phyloP scores from a whole-genome alignment of 2,888 invertebrate species.

The Heliconius cydno region DNA sequence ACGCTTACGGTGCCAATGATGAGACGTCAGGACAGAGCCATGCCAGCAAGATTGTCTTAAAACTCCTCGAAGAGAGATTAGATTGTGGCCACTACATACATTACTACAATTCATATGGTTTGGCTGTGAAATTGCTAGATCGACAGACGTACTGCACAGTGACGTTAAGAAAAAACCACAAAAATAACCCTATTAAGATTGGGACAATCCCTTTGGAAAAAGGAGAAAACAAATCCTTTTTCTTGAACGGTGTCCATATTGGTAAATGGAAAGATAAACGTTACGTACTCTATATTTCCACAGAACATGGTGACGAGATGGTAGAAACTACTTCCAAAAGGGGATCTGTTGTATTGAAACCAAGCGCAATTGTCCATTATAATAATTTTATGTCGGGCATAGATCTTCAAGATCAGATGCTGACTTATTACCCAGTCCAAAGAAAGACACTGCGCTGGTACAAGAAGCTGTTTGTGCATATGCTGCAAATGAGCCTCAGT shows the following conservation, averaged over 20 bases:
- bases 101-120: constrained; percentile 54
- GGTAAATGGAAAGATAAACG: constrained; percentile 50
- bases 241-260: constrained; percentile 49
- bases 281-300: constrained; percentile 47
- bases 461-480: neutral
- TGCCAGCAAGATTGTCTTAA: constrained; percentile 1
- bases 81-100: constrained; percentile 55
- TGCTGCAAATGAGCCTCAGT: neutral
- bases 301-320: constrained; percentile 46
- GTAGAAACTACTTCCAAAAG: constrained; percentile 19
- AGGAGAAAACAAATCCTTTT: constrained; percentile 23
- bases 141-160: constrained; percentile 62
- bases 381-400: neutral
- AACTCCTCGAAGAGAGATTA: constrained; percentile 53
- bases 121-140: constrained; percentile 54
- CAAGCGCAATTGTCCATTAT: neutral
- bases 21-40: constrained; percentile 50
- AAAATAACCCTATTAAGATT: neutral
- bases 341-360: neutral
- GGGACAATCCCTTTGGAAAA: neutral
- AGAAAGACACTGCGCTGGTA: neutral
- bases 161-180: constrained; percentile 52
- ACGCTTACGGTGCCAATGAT: constrained; percentile 47
- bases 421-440: neutral
- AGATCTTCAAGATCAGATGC: neutral